Percentiles rank a stretch among this genome's conserved stretches.
Evolutionary conservation across 2,797 vertebrate species (phyloP).

Genomic region (Zalophus californianus): DNA sequence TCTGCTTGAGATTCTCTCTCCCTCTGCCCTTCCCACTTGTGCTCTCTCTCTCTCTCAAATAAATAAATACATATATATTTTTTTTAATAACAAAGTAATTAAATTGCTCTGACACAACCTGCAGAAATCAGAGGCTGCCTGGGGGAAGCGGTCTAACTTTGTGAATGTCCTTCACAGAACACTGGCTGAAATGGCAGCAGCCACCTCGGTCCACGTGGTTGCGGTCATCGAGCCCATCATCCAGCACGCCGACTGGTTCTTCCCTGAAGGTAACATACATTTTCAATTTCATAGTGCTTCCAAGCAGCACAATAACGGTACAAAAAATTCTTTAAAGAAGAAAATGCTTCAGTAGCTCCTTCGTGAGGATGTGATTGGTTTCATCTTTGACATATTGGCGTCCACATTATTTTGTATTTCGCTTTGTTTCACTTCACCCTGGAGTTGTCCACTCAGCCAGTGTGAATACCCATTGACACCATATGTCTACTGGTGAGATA

Average conservation of each 20-base stretch:
- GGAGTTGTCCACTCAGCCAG: background rate
- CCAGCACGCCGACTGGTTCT: slow-evolving; percentile 98
- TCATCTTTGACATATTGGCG: background rate
- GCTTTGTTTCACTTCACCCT: background rate
- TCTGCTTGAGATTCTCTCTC: background rate
- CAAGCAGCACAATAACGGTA: rapidly evolving
- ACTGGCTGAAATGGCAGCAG: slow-evolving; percentile 97
- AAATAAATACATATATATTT: background rate
- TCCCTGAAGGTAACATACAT: slow-evolving; percentile 93
- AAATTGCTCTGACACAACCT: background rate
- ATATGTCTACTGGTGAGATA: background rate
- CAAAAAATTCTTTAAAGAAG: background rate
- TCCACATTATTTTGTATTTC: background rate
- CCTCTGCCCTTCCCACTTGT: background rate
- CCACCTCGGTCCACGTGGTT: slow-evolving; percentile 96
- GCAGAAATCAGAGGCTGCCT: no score
- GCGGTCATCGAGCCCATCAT: slow-evolving; percentile 98
- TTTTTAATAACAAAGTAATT: background rate
- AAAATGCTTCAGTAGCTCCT: background rate
- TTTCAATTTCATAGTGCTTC: rapidly evolving
- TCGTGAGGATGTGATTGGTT: background rate
- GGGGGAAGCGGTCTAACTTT: background rate
- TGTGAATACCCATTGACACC: background rate
- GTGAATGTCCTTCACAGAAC: slow-evolving; percentile 87
- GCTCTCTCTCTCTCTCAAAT: background rate